Evolutionary conservation across 2,888 invertebrate species (phyloP), one percentile per base, ranked within the genome.

Genomic region (Agonopterix heracliana): DNA sequence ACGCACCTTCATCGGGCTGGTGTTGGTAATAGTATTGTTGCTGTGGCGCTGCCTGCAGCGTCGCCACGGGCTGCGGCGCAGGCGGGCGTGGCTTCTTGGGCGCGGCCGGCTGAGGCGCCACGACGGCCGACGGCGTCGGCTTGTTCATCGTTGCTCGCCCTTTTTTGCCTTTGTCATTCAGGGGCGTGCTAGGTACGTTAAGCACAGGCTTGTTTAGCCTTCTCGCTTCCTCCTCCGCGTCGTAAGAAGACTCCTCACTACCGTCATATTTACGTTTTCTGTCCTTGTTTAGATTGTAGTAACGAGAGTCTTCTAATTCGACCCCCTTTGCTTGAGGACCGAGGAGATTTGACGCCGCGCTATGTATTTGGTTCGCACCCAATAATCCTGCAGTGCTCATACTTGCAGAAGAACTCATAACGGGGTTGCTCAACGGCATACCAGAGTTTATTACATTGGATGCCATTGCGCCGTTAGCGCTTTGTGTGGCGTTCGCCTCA

Each of bases 221-320:
- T 55, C 89, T 69, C 55, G 85, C 89, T 64, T 90, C 82, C 71
- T 89, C 81, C 59, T 85, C 81, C 52, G 92, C 92, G 49, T 92
- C 92, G 64, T 91, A 91, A 10, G 91, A 89, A 10, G 91, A 89
- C 61, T 93, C 93, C 53, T 92, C 92, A 14, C 90, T 90, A 66
- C 91, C 91, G 59, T 93, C 93, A 60, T 93, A 93, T 64, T 91
- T 90, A 62, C 91, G 90, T 74, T 93, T 93, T 51, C 93, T 80
- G 64, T 93, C 93, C 70, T 94, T 94, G 49, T 93, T 93, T 60
- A 93, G 74, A 44, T 92, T 92, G 74, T 93, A 94, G 71, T 93
- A 94, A 48, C 93, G 87, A 10, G 93, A 92, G 78, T 94, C 94
- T 58, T 94, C 92, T 68, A 92, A 82, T 48, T 91, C 91, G 36